These are phyloP conservation scores for Dryadula phaetusa DNA, from an alignment of 2,888 invertebrate genomes.

Conservation along the genomic window DNA sequence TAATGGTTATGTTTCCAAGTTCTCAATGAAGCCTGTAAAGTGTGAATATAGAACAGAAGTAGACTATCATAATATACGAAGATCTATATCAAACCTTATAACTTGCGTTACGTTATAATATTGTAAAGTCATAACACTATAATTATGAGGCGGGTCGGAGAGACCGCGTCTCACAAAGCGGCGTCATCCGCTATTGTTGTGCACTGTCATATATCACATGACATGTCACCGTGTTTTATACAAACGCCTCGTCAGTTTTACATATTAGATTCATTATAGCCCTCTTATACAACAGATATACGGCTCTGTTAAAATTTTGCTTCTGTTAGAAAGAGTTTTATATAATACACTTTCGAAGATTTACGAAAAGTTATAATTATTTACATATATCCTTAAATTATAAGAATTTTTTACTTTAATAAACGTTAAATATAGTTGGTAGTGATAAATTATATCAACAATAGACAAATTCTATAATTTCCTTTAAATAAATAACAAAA, in stretches of 20 bases:
- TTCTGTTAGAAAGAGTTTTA: not conserved
- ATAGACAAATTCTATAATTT: constrained; percentile 69
- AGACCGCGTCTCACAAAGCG: constrained; percentile 63
- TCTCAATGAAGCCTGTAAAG: too few species aligned
- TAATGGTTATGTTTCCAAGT: too few species aligned
- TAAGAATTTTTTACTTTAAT: constrained; percentile 19
- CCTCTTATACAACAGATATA: constrained; percentile 25
- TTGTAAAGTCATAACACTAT: constrained; percentile 79
- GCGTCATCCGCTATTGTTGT: constrained; percentile 73
- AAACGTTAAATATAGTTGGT: constrained; percentile 51
- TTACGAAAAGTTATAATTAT: not conserved
- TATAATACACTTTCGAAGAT: not conserved
- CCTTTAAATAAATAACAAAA: constrained; percentile 65
- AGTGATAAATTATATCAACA: constrained; percentile 70
- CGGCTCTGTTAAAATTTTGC: not conserved
- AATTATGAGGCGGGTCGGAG: constrained; percentile 66
- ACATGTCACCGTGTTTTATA: constrained; percentile 65
- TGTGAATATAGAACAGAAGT: too few species aligned
- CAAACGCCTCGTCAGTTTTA: constrained; percentile 59
- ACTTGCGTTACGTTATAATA: constrained; percentile 59
- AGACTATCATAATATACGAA: too few species aligned
- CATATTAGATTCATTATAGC: constrained; percentile 42
- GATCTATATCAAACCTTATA: too few species aligned
- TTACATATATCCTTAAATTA: not conserved
- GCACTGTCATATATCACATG: constrained; percentile 52